A percentile compares a stretch with the other conserved stretches of the same genome.
phyloP scores from a whole-genome alignment of 2,113 vertebrate species.

The Clarias macrocephalus region DNA sequence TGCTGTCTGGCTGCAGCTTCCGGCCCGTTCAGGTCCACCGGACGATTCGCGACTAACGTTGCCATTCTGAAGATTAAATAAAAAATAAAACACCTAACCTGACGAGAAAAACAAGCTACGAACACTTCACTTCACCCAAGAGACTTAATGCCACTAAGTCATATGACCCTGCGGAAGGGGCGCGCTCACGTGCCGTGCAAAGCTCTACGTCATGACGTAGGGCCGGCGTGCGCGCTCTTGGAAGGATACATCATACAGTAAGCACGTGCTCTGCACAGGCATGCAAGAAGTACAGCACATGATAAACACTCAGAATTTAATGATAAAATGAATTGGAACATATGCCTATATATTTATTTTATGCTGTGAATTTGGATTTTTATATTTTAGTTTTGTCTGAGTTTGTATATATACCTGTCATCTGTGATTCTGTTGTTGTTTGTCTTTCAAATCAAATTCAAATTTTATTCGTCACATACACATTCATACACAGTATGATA shows the following conservation, averaged over 20 bases:
- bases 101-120: conserved; percentile 28
- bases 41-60: conserved; percentile 69
- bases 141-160: conserved; percentile 56
- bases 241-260: not conserved
- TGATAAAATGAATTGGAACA: too few species aligned
- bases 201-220: not conserved
- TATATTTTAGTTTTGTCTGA: too few species aligned
- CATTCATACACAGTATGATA: too few species aligned
- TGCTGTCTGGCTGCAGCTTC: conserved; percentile 73
- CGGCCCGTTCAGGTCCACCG: conserved; percentile 71
- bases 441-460: too few species aligned
- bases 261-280: too few species aligned
- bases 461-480: too few species aligned
- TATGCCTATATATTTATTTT: too few species aligned
- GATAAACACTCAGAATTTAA: too few species aligned
- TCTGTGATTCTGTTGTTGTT: too few species aligned
- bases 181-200: conserved; percentile 35
- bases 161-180: conserved; percentile 67
- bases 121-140: not conserved
- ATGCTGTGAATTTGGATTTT: too few species aligned
- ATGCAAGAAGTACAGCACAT: not conserved
- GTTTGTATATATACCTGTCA: too few species aligned
- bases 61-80: conserved; percentile 64
- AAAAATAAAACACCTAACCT: not conserved
- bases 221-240: not conserved